These are phyloP conservation scores for Malurus cyaneus DNA, from an alignment of 2,113 vertebrate genomes.

Conservation along the genomic window DNA sequence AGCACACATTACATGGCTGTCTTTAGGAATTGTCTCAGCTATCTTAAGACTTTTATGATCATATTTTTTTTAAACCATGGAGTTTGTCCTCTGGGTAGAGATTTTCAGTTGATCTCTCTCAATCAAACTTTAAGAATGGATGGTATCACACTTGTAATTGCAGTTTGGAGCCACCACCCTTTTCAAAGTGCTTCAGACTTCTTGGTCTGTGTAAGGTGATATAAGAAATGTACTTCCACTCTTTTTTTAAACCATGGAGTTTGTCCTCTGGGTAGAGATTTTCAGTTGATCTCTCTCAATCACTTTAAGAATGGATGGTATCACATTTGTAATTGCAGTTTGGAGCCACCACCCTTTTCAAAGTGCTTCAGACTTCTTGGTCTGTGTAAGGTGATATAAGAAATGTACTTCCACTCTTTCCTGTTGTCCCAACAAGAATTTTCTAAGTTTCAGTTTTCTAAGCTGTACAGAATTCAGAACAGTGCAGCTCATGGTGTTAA, in stretches of 20 bases:
- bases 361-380: background rate
- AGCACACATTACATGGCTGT: background rate
- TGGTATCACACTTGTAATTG: background rate
- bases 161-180: background rate
- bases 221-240: background rate
- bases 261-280: background rate
- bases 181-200: background rate
- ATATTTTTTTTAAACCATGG: background rate
- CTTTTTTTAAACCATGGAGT: background rate
- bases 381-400: background rate
- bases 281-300: background rate
- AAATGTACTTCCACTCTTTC: background rate
- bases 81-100: background rate
- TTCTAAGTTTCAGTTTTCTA: background rate
- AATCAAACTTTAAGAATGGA: background rate
- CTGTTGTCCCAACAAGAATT: background rate
- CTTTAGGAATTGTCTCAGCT: background rate
- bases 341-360: background rate
- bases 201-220: background rate
- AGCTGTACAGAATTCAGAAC: background rate
- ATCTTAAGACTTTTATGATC: background rate
- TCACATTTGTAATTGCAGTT: background rate
- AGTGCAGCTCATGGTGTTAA: background rate
- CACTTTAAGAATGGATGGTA: background rate
- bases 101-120: background rate